These are phyloP conservation scores for Bothrops jararaca DNA, from an alignment of 2,113 vertebrate genomes.

Conservation along the genomic window DNA sequence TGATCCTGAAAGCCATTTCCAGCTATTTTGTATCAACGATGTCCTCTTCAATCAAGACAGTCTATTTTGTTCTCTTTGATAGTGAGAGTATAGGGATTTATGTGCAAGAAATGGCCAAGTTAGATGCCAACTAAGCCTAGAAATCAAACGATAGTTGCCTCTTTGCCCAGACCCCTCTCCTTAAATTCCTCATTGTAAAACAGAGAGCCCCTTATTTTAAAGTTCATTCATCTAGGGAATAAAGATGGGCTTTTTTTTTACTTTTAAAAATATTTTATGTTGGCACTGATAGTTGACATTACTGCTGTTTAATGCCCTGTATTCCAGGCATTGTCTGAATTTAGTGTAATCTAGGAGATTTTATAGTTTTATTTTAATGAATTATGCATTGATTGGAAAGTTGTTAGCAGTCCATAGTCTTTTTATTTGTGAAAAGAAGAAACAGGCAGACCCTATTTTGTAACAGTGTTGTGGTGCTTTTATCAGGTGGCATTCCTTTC, in stretches of 20 bases:
- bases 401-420: constrained; percentile 66
- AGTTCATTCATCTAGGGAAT: constrained; percentile 69
- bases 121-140: constrained; percentile 85
- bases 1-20: constrained; percentile 98
- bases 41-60: constrained; percentile 98
- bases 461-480: constrained; percentile 81
- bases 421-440: constrained; percentile 62
- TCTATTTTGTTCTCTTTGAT: constrained; percentile 98
- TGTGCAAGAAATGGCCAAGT: constrained; percentile 97
- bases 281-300: constrained; percentile 84
- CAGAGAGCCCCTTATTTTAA: constrained; percentile 66
- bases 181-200: constrained; percentile 58
- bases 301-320: constrained; percentile 80
- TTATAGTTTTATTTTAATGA: constrained; percentile 82
- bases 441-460: constrained; percentile 70
- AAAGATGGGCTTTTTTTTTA: constrained; percentile 68
- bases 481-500: constrained; percentile 70
- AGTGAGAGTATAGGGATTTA: constrained; percentile 99
- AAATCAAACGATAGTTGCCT: constrained; percentile 46
- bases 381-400: constrained; percentile 63
- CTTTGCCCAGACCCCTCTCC: constrained; percentile 19
- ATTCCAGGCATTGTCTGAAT: constrained; percentile 72
- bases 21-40: constrained; percentile 98
- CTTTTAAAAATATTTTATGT: constrained; percentile 72
- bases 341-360: constrained; percentile 80